Conservation (phyloP, 2,113 vertebrate species). For the Corynorhinus townsendii region DNA sequence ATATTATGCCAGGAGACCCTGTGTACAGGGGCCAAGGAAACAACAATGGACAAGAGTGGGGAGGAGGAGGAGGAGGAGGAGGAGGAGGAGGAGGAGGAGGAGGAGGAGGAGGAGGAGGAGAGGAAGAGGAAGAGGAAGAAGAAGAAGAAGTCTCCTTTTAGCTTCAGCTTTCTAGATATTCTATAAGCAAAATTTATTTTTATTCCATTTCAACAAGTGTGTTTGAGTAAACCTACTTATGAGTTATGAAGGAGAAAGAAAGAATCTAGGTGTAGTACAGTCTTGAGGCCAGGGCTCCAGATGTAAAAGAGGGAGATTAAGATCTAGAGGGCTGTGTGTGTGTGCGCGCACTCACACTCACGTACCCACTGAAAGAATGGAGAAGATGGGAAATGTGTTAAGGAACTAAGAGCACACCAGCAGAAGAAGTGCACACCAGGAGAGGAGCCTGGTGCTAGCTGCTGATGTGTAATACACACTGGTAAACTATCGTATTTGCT, state of each 20-base stretch:
- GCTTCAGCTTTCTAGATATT: neutral
- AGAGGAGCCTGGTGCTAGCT: neutral
- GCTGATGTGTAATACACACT: neutral
- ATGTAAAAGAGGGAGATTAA: neutral
- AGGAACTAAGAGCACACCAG: neutral
- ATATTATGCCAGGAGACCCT: neutral
- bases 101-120: no score
- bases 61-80: no score
- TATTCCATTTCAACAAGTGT: neutral
- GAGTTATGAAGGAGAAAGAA: neutral
- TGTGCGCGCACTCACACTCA: rapidly evolving
- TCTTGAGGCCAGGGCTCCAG: neutral
- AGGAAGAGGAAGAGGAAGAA: no score
- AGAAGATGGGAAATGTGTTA: neutral
- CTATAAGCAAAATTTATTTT: neutral
- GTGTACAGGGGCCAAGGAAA: neutral
- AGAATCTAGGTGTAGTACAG: neutral
- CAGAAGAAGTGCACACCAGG: neutral
- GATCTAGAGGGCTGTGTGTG: neutral
- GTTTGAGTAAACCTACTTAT: neutral
- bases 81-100: no score
- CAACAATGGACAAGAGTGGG: neutral
- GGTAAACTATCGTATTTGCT: neutral
- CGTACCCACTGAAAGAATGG: no score
- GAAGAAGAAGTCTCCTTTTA: neutral